These are phyloP conservation scores for Ectemnius continuus DNA, from an alignment of 2,888 invertebrate species.

Conservation along the genomic window DNA sequence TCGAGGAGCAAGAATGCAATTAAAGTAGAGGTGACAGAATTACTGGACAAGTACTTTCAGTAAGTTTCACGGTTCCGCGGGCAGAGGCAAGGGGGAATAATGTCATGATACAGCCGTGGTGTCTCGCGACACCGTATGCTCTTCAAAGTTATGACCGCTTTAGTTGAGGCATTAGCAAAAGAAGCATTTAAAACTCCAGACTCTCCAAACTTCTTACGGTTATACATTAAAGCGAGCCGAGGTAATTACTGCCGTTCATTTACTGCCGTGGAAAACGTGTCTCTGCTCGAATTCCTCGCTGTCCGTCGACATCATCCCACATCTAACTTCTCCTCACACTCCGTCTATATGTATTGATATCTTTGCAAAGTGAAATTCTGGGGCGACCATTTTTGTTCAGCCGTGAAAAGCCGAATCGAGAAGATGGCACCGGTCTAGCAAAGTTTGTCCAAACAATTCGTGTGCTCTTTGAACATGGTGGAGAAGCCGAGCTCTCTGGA, in stretches of 20 bases:
- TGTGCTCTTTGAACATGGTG: background rate
- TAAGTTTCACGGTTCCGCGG: slow-evolving; percentile 25
- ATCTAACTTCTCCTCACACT: too few species aligned
- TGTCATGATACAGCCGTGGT: background rate
- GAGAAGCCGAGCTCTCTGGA: background rate
- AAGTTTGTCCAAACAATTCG: slow-evolving; percentile 10
- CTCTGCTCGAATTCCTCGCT: too few species aligned
- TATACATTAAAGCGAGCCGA: slow-evolving; percentile 68
- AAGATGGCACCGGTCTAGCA: slow-evolving; percentile 3
- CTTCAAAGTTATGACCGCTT: slow-evolving; percentile 62
- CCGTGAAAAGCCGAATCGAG: background rate
- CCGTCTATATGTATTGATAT: too few species aligned
- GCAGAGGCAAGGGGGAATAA: slow-evolving; percentile 13
- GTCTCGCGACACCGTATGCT: background rate
- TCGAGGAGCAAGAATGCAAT: too few species aligned
- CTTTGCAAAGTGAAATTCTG: too few species aligned
- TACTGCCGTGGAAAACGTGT: background rate
- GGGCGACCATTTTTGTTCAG: slow-evolving; percentile 15
- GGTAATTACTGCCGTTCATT: slow-evolving; percentile 68
- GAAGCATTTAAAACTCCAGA: slow-evolving; percentile 61
- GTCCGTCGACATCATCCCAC: too few species aligned
- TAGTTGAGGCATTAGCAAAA: slow-evolving; percentile 69
- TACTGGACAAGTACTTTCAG: slow-evolving; percentile 47
- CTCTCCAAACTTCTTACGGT: slow-evolving; percentile 63
- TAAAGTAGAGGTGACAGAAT: slow-evolving; percentile 9